These are phyloP conservation scores for Myotis vivesi DNA, from an alignment of 2,797 vertebrate species.

Conservation along the genomic window DNA sequence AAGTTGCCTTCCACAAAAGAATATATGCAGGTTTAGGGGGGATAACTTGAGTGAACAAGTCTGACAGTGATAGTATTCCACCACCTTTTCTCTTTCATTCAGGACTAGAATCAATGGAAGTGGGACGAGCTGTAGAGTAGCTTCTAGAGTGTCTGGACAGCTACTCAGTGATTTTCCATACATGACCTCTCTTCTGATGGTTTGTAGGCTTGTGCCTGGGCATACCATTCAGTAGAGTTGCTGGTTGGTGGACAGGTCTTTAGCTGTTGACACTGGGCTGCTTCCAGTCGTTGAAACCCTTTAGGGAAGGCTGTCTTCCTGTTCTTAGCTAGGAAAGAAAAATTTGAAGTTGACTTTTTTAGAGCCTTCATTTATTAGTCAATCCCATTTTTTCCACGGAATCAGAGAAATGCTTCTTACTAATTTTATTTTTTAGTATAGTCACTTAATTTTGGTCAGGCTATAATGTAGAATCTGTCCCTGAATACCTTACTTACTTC, in stretches of 20 bases:
- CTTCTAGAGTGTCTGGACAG: slow-evolving; percentile 62
- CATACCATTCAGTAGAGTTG: background rate
- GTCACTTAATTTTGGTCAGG: slow-evolving; percentile 19
- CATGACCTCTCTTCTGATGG: slow-evolving; percentile 48
- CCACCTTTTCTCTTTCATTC: slow-evolving; percentile 35
- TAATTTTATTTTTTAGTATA: slow-evolving; percentile 19
- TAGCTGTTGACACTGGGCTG: background rate
- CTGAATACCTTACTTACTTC: slow-evolving; percentile 13
- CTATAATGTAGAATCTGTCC: background rate
- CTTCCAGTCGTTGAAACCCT: slow-evolving; percentile 13
- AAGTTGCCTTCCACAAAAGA: slow-evolving; percentile 37
- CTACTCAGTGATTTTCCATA: slow-evolving; percentile 70
- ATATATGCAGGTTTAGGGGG: background rate
- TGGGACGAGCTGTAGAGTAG: background rate
- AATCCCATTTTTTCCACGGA: background rate
- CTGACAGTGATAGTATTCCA: background rate
- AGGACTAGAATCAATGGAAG: slow-evolving; percentile 43
- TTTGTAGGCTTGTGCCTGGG: background rate
- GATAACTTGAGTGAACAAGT: background rate
- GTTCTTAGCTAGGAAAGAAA: background rate
- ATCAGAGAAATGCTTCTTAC: slow-evolving; percentile 29
- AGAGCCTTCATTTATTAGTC: slow-evolving; percentile 7
- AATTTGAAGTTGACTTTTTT: background rate
- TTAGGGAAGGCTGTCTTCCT: slow-evolving; percentile 8
- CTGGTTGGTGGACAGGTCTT: background rate